A percentile compares a stretch with the other conserved stretches of the same genome.
Evolutionary conservation across 2,797 vertebrate species (phyloP).

Genomic region (Zenarchopterus dispar): DNA sequence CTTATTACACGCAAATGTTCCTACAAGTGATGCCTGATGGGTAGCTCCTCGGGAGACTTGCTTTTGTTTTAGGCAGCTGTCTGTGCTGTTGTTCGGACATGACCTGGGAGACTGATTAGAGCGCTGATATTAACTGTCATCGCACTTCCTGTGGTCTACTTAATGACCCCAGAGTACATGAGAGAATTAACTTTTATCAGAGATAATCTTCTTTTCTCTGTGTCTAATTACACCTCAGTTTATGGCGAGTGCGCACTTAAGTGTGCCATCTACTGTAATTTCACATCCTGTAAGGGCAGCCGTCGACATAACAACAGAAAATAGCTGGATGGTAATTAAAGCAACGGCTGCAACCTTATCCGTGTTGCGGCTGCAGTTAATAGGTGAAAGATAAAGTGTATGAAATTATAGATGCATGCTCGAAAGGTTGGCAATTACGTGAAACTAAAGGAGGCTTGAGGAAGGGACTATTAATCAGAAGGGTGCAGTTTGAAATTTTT

Average conservation of each 20-base stretch:
- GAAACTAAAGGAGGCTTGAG: conserved; percentile 80
- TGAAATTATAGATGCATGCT: conserved; percentile 82
- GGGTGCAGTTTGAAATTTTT: conserved; percentile 68
- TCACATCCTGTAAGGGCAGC: conserved; percentile 62
- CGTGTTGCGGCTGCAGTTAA: conserved; percentile 71
- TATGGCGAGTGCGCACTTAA: conserved; percentile 47
- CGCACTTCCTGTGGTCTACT: conserved; percentile 15
- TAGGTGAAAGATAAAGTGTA: conserved; percentile 78
- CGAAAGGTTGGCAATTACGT: conserved; percentile 77
- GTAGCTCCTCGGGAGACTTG: not conserved
- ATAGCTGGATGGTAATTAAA: conserved; percentile 79
- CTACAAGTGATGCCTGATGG: not conserved
- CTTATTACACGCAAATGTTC: conserved; percentile 20
- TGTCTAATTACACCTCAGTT: conserved; percentile 69
- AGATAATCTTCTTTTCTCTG: conserved; percentile 48
- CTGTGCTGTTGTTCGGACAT: conserved; percentile 4
- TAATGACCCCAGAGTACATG: conserved; percentile 13
- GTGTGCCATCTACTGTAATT: conserved; percentile 59
- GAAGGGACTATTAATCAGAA: conserved; percentile 79
- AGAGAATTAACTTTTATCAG: conserved; percentile 55
- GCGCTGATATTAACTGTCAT: conserved; percentile 21
- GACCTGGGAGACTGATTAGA: conserved; percentile 12
- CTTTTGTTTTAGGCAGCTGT: not conserved
- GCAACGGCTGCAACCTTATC: conserved; percentile 69
- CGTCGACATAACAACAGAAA: conserved; percentile 65